Conservation (phyloP, 2,113 vertebrate species). For the Synodontis membranacea region DNA sequence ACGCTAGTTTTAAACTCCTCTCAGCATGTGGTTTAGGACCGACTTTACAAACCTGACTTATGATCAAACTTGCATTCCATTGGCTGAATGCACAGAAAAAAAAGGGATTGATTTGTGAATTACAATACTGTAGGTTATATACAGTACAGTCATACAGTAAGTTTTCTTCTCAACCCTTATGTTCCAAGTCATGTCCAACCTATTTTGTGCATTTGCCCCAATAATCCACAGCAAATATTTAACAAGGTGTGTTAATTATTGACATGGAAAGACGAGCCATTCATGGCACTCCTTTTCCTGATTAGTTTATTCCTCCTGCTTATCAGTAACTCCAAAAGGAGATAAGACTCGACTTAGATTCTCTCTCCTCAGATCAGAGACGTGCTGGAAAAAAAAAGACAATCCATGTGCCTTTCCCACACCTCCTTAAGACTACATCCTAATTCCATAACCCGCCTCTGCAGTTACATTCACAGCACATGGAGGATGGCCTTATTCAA, state of each 20-base stretch:
- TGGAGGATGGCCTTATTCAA: neutral
- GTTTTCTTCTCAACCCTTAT: neutral
- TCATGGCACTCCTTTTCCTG: slow-evolving; percentile 44
- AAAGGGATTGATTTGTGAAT: too few relatives aligned
- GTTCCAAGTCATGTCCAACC: too few relatives aligned
- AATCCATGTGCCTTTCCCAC: neutral
- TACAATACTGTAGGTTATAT: neutral
- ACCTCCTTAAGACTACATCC: neutral
- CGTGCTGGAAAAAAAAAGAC: neutral
- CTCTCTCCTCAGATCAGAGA: neutral
- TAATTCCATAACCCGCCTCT: neutral
- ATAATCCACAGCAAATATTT: slow-evolving; percentile 59
- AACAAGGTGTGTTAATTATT: slow-evolving; percentile 65
- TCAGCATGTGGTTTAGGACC: neutral
- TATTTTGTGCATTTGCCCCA: slow-evolving; percentile 33
- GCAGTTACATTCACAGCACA: neutral
- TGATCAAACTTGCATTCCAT: neutral
- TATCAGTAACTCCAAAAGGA: slow-evolving; percentile 41
- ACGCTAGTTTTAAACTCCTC: neutral
- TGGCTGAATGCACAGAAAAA: neutral
- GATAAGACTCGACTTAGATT: slow-evolving; percentile 46
- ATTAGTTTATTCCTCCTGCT: slow-evolving; percentile 34
- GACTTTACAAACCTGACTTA: neutral
- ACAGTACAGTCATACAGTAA: too few relatives aligned
- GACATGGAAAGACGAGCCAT: slow-evolving; percentile 46